A percentile compares a stretch with the other conserved stretches of the same genome.
These are phyloP conservation scores for Brachionus asplanchnoidis DNA, from an alignment of 1,140 invertebrate species.

Conservation along the genomic window DNA sequence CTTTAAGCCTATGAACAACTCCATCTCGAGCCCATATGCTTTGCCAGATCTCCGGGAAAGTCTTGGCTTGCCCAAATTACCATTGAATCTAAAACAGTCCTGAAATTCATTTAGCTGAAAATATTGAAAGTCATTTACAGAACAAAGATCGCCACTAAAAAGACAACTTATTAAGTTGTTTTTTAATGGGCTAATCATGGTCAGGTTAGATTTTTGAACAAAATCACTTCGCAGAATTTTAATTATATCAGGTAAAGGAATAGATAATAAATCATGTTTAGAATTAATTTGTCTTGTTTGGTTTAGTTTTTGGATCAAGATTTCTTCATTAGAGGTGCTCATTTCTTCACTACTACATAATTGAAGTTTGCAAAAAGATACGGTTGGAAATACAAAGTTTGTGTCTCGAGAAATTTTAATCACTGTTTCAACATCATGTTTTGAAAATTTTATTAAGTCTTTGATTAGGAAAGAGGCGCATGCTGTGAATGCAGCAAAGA, in stretches of 20 bases:
- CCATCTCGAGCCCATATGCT: neutral
- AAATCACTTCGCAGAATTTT: neutral
- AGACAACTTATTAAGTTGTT: neutral
- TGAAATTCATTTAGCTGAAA: slow-evolving; percentile 7
- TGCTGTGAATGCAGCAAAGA: neutral
- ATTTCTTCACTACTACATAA: neutral
- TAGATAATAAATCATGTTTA: neutral
- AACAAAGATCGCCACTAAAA: slow-evolving; percentile 14
- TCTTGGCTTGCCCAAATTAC: neutral
- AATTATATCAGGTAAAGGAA: neutral
- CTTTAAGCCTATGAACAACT: neutral
- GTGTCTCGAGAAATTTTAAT: slow-evolving; percentile 8
- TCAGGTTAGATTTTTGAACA: neutral
- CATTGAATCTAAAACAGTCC: neutral
- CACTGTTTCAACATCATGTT: slow-evolving; percentile 16
- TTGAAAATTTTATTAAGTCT: neutral
- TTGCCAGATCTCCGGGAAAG: neutral
- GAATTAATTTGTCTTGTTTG: neutral
- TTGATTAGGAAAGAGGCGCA: neutral
- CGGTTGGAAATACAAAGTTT: slow-evolving; percentile 3
- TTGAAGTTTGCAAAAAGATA: slow-evolving; percentile 18
- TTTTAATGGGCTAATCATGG: neutral
- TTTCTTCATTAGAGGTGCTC: neutral
- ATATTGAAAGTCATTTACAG: neutral
- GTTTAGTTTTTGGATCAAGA: neutral